These are phyloP conservation scores for Nyctibius bracteatus DNA, from an alignment of 2,113 vertebrate genomes.

Conservation along the genomic window DNA sequence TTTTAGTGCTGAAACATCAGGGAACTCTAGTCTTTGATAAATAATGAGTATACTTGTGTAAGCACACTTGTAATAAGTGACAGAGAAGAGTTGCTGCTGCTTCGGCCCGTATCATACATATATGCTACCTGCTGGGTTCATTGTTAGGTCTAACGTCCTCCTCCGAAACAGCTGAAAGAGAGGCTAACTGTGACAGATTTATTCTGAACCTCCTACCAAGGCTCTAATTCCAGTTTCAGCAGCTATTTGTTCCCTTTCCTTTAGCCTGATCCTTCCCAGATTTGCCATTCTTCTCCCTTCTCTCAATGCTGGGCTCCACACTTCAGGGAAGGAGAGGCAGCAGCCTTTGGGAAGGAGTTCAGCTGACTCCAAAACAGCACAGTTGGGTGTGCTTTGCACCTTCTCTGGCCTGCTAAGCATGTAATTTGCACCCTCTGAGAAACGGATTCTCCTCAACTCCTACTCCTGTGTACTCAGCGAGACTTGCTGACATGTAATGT, in stretches of 20 bases:
- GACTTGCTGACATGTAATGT: background rate
- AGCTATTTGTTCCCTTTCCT: background rate
- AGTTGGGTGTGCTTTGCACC: background rate
- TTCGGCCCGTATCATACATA: background rate
- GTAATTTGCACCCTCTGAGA: background rate
- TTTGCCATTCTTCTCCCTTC: background rate
- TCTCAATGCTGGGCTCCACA: fast-evolving
- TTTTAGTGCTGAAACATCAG: background rate
- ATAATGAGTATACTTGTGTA: background rate
- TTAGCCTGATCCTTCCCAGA: background rate
- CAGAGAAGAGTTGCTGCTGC: background rate
- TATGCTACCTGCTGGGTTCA: background rate
- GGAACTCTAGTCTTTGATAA: background rate
- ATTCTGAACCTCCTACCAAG: conserved; percentile 7
- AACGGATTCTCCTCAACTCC: background rate
- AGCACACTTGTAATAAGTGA: background rate
- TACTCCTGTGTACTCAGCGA: background rate
- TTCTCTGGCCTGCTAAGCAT: background rate
- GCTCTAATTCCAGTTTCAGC: background rate
- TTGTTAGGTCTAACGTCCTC: background rate
- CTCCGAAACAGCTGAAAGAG: background rate
- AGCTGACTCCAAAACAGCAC: background rate
- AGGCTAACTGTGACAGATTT: background rate
- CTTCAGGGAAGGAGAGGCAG: background rate
- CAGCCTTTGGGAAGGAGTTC: background rate